A percentile compares a stretch with the other conserved stretches of the same genome.
Evolutionary conservation across 2,113 vertebrate genomes (phyloP).

Genomic region (Engraulis encrasicolus): DNA sequence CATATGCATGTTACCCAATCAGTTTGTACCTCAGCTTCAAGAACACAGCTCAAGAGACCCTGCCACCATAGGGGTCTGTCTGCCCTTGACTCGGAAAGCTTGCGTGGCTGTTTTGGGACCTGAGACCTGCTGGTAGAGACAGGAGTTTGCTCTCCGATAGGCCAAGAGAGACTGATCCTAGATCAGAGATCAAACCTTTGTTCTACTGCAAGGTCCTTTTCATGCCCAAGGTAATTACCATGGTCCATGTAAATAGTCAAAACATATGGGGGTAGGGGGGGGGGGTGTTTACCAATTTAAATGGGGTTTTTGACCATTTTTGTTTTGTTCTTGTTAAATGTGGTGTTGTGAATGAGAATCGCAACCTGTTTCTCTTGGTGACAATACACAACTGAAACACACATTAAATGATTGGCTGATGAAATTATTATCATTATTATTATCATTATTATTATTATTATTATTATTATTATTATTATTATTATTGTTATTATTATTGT

Average conservation of each 20-base stretch:
- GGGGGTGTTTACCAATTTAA: neutral
- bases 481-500: too few relatives aligned
- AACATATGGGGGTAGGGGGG: neutral
- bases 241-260: neutral
- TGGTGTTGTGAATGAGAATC: neutral
- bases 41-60: neutral
- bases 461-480: too few relatives aligned
- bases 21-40: neutral
- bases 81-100: constrained; percentile 23
- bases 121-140: neutral
- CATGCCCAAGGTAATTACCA: neutral
- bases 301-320: neutral
- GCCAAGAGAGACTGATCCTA: neutral
- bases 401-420: neutral
- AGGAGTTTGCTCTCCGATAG: neutral
- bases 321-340: neutral
- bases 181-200: neutral
- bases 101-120: neutral
- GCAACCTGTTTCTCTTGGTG: neutral
- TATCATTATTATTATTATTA: too few relatives aligned
- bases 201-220: neutral
- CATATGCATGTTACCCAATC: neutral
- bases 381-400: neutral
- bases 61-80: constrained; percentile 29
- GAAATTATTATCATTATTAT: too few relatives aligned